phyloP scores from a whole-genome alignment of 2,113 vertebrate genomes.

The Menidia beryllina region DNA sequence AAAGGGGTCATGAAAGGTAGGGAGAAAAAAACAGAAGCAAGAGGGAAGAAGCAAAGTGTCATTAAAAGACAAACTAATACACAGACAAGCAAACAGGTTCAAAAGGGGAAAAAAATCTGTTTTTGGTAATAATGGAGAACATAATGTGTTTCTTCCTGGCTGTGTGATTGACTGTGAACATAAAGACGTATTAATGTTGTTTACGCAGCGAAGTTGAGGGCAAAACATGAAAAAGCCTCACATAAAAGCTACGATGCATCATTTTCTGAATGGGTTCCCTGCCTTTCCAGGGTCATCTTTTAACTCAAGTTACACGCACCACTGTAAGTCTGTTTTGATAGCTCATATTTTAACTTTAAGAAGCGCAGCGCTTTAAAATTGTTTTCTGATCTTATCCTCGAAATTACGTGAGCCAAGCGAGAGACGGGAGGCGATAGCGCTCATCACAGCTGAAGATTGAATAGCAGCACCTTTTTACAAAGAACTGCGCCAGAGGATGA shows the following conservation, averaged over 20 bases:
- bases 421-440: background rate
- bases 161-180: background rate
- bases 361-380: background rate
- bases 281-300: background rate
- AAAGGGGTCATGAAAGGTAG: background rate
- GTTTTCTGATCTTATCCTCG: background rate
- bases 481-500: background rate
- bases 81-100: background rate
- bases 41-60: background rate
- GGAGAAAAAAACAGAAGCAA: background rate
- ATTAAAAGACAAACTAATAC: conserved; percentile 1
- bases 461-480: background rate
- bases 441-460: background rate
- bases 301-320: background rate
- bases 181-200: no score
- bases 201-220: background rate
- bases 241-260: background rate
- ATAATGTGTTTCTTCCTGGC: background rate
- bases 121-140: no score
- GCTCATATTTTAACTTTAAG: conserved; percentile 4
- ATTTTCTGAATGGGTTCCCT: background rate
- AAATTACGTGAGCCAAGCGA: background rate
- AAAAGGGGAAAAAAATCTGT: background rate
- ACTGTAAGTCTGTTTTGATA: background rate
- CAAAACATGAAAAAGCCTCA: background rate